A percentile compares a stretch with the other conserved stretches of the same genome.
Evolutionary conservation across 2,888 invertebrate genomes (phyloP).

Genomic region (Arctia plantaginis): DNA sequence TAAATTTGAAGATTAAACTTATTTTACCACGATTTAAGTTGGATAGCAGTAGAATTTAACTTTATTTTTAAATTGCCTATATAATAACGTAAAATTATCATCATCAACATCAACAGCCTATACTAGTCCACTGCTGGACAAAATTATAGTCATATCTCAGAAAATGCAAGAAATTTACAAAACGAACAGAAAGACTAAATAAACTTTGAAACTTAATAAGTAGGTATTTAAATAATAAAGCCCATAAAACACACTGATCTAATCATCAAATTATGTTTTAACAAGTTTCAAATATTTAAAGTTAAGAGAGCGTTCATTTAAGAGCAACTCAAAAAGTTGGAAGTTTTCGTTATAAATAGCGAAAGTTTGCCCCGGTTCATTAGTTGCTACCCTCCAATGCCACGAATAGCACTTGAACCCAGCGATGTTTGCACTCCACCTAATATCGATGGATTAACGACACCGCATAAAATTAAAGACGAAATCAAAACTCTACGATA

Average conservation of each 20-base stretch:
- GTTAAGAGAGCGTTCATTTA: background rate
- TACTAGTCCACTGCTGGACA: too few species aligned
- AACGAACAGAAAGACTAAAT: too few species aligned
- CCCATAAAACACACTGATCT: background rate
- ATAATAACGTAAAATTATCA: too few species aligned
- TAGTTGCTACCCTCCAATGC: constrained; percentile 67
- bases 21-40: background rate
- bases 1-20: background rate
- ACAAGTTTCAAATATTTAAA: background rate
- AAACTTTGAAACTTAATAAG: too few species aligned
- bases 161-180: too few species aligned
- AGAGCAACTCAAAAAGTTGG: constrained; percentile 39
- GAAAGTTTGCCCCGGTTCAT: constrained; percentile 72
- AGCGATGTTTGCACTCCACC: constrained; percentile 71
- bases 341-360: constrained; percentile 57
- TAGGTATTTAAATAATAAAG: too few species aligned
- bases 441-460: constrained; percentile 83
- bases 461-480: constrained; percentile 79
- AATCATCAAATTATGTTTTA: background rate
- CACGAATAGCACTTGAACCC: constrained; percentile 60
- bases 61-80: too few species aligned
- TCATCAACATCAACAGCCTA: too few species aligned
- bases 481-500: constrained; percentile 66
- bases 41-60: background rate
- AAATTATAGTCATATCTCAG: too few species aligned